Base-by-base conservation (phyloP, 1,140 invertebrate species). In the Alviniconcha marisindica region DNA sequence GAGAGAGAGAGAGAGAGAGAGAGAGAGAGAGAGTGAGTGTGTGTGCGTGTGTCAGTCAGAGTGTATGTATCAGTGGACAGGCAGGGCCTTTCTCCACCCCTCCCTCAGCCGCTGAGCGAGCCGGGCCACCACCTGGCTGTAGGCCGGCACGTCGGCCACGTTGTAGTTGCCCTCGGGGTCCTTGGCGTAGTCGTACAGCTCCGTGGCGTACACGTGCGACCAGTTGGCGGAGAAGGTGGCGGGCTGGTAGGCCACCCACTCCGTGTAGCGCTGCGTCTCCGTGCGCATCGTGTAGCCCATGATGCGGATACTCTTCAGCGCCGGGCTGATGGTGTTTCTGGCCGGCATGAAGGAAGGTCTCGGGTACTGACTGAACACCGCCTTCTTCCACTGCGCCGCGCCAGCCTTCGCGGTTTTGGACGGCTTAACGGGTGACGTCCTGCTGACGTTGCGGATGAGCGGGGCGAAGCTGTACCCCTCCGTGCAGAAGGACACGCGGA, bases 231-330 rank as follows among this genome's bases (percentile, higher is more conserved):
- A 66, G 69, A 91, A 90, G 12, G 60, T 48, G 1, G 77, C 66
- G 15, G 76, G 54, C 42, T 82, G 82, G 86, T 91, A 93, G 21
- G 93, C 91, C 73, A 97, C 92, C 97, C 97, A 98, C 89, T 96
- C 95, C 0, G 96, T 97, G 84, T 97, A 97, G 80, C 96, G 94
- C 91, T 95, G 96, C 2, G 31, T 31, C 60, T 93, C 87, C 63
- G 96, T 96, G 87, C 95, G 94, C 54, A 97, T 92, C 38, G 96
- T 95, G 81, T 94, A 93, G 5, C 97, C 97, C 97, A 98, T 98
- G 95, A 95, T 33, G 85, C 89, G 24, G 51, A 85, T 84, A 88
- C 90, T 82, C 86, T 36, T 12, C 83, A 31, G 38, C 73, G 48
- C 38, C 18, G 54, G 14, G 76, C 31, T 51, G 89, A 97, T 97